These are phyloP conservation scores for Stenchaetothrips biformis DNA, from an alignment of 2,888 invertebrate species.

Conservation along the genomic window DNA sequence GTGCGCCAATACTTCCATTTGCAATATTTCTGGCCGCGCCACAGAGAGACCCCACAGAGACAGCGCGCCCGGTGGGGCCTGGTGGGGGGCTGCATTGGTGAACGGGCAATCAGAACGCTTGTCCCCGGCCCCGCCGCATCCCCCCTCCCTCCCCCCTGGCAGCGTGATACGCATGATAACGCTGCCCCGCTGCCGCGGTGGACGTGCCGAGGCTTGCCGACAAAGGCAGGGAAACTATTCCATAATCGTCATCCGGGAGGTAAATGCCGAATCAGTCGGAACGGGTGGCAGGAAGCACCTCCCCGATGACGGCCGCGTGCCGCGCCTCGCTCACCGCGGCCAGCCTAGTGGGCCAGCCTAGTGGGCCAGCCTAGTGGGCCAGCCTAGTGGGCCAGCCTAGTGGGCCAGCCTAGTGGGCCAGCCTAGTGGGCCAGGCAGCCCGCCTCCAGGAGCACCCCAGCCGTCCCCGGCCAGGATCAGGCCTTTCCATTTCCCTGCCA, in stretches of 20 bases:
- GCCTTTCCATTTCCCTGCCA: too few species aligned
- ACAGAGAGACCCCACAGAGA: not conserved
- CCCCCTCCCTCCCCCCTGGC: not conserved
- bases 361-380: too few species aligned
- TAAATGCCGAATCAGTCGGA: not conserved
- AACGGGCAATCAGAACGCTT: not conserved
- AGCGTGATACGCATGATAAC: slow-evolving; percentile 1
- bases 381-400: too few species aligned
- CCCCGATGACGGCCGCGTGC: too few species aligned
- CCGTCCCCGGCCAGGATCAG: too few species aligned
- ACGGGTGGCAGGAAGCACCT: too few species aligned
- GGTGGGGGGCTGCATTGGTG: not conserved
- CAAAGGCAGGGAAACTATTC: not conserved
- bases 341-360: too few species aligned
- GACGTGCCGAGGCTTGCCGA: not conserved
- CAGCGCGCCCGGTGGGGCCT: not conserved
- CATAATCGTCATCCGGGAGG: not conserved
- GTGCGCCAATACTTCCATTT: slow-evolving; percentile 5
- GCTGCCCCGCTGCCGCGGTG: not conserved
- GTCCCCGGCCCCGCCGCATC: not conserved
- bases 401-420: too few species aligned
- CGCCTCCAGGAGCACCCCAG: too few species aligned
- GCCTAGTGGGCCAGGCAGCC: too few species aligned
- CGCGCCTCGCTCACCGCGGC: too few species aligned
- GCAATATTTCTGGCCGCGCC: not conserved